These are phyloP conservation scores for Microtus ochrogaster DNA, from an alignment of 2,113 vertebrate species.

Conservation along the genomic window DNA sequence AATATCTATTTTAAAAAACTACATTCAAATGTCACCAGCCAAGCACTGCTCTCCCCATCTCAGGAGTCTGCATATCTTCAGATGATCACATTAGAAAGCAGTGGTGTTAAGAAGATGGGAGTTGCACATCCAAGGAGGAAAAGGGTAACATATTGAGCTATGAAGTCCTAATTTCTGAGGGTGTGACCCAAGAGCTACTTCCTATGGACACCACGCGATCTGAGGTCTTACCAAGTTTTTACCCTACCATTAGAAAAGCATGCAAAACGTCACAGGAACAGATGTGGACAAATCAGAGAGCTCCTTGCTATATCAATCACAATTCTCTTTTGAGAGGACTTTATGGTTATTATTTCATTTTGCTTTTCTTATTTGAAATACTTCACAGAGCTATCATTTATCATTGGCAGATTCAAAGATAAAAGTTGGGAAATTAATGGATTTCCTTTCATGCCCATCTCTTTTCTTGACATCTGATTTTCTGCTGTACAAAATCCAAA, in stretches of 20 bases:
- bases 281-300: not conserved
- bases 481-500: not conserved
- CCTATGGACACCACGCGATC: not conserved
- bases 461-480: conserved; percentile 34
- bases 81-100: conserved; percentile 17
- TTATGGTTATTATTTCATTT: conserved; percentile 29
- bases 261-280: conserved; percentile 50
- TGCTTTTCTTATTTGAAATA: conserved; percentile 44
- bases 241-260: not conserved
- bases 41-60: not conserved
- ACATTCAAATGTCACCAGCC: not conserved
- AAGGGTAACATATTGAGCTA: not conserved
- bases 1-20: not conserved
- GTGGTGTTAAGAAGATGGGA: not conserved
- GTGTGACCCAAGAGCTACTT: conserved; percentile 10
- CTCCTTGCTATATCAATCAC: conserved; percentile 13
- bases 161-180: conserved; percentile 12
- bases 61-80: not conserved
- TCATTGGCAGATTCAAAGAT: not conserved
- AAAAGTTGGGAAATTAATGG: conserved; percentile 27
- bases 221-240: conserved; percentile 11
- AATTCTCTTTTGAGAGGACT: conserved; percentile 33
- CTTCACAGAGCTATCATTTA: not conserved
- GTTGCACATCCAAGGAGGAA: not conserved
- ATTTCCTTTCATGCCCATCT: not conserved